These are phyloP conservation scores for Merodon equestris DNA, from an alignment of 2,888 invertebrate species.

Conservation along the genomic window DNA sequence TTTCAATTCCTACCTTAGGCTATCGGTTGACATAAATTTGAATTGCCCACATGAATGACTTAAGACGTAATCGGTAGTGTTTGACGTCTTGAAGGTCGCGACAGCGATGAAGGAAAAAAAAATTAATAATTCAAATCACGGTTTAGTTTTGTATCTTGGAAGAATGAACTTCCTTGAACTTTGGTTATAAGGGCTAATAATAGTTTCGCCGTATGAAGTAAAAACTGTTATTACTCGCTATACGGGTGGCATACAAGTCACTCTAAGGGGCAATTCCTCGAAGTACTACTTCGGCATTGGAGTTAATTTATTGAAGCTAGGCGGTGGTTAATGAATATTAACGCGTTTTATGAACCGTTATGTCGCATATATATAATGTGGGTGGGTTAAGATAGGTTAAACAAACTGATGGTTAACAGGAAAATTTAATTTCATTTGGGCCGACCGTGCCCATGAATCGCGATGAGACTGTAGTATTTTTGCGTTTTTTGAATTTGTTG, in stretches of 20 bases:
- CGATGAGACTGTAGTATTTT: no score
- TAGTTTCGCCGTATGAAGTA: no score
- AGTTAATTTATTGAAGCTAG: conserved; percentile 29
- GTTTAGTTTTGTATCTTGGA: conserved; percentile 19
- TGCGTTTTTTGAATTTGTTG: no score
- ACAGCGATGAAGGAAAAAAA: no score
- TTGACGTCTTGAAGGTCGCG: no score
- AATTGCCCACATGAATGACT: no score
- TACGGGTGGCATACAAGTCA: not conserved
- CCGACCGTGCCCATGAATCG: no score
- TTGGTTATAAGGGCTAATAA: conserved; percentile 27
- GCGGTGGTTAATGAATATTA: conserved; percentile 27
- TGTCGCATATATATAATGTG: not conserved
- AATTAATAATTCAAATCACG: conserved; percentile 17
- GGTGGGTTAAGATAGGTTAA: conserved; percentile 13
- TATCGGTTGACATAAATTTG: no score
- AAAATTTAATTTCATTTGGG: no score
- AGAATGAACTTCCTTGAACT: conserved; percentile 59
- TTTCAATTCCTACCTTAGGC: no score
- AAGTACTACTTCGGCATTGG: not conserved
- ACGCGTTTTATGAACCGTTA: conserved; percentile 12
- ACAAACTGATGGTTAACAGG: not conserved
- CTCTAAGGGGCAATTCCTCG: conserved; percentile 1
- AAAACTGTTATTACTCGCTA: no score
- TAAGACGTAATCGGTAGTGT: no score